phyloP scores from a whole-genome alignment of 2,113 vertebrate genomes.

The Tamias sibiricus region DNA sequence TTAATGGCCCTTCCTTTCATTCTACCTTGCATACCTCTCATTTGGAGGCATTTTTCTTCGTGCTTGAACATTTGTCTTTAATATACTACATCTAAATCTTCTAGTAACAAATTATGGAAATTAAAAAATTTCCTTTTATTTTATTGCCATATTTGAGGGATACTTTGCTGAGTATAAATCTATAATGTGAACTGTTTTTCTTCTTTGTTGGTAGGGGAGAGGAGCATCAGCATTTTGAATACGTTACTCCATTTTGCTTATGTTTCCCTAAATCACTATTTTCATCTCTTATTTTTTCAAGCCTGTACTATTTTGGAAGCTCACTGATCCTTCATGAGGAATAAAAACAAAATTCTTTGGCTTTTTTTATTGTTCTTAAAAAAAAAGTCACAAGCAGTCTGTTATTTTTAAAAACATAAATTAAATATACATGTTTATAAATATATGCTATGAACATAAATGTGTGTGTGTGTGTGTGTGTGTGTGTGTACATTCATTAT shows the following conservation, averaged over 20 bases:
- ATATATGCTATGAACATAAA: no score
- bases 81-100: no score
- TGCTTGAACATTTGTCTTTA: not conserved
- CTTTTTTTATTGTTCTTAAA: not conserved
- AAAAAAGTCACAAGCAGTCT: no score
- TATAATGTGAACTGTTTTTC: not conserved
- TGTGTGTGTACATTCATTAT: no score
- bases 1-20: no score
- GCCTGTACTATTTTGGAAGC: not conserved
- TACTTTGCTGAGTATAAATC: not conserved
- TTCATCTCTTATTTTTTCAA: not conserved
- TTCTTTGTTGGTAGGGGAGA: not conserved
- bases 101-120: no score
- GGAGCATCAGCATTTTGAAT: not conserved
- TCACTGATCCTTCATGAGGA: not conserved
- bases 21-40: no score
- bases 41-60: not conserved
- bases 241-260: not conserved
- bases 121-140: not conserved
- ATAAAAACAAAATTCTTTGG: not conserved
- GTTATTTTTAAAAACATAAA: not conserved
- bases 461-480: no score
- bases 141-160: not conserved
- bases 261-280: not conserved
- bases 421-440: no score